Evolutionary conservation across 1,140 invertebrate species (phyloP).

Genomic region (Eupristina koningsbergeri): DNA sequence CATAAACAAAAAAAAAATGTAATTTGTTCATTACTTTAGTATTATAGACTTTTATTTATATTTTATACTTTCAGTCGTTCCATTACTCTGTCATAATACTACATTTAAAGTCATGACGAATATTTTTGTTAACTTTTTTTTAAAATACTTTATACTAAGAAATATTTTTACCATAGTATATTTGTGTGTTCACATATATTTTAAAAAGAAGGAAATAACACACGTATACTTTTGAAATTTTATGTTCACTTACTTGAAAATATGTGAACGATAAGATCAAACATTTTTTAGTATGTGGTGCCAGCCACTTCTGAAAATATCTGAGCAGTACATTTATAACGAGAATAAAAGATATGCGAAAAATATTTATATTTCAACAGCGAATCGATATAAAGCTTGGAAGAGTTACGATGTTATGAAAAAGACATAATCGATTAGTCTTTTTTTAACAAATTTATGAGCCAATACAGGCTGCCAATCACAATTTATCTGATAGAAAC

Average conservation of each 20-base stretch:
- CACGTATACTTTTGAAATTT: slow-evolving; percentile 31
- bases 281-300: slow-evolving; percentile 46
- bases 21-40: slow-evolving; percentile 21
- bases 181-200: slow-evolving; percentile 30
- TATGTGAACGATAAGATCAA: slow-evolving; percentile 39
- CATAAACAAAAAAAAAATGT: slow-evolving; percentile 18
- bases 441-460: slow-evolving; percentile 39
- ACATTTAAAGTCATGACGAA: slow-evolving; percentile 31
- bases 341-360: slow-evolving; percentile 47
- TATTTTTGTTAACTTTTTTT: background rate
- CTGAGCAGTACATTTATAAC: slow-evolving; percentile 39
- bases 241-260: slow-evolving; percentile 12
- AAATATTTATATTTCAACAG: slow-evolving; percentile 49
- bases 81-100: slow-evolving; percentile 35
- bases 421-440: slow-evolving; percentile 41
- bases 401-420: slow-evolving; percentile 43
- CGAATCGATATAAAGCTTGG: slow-evolving; percentile 47
- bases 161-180: slow-evolving; percentile 48
- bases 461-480: slow-evolving; percentile 53
- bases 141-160: slow-evolving; percentile 36
- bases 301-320: slow-evolving; percentile 50
- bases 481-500: slow-evolving; percentile 56
- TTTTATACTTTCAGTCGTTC: slow-evolving; percentile 27
- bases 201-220: slow-evolving; percentile 40
- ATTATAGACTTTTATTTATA: background rate